A percentile compares a stretch with the other conserved stretches of the same genome.
These are phyloP conservation scores for Caenorhabditis remanei DNA, from an alignment of 1,140 invertebrate species.

Conservation along the genomic window DNA sequence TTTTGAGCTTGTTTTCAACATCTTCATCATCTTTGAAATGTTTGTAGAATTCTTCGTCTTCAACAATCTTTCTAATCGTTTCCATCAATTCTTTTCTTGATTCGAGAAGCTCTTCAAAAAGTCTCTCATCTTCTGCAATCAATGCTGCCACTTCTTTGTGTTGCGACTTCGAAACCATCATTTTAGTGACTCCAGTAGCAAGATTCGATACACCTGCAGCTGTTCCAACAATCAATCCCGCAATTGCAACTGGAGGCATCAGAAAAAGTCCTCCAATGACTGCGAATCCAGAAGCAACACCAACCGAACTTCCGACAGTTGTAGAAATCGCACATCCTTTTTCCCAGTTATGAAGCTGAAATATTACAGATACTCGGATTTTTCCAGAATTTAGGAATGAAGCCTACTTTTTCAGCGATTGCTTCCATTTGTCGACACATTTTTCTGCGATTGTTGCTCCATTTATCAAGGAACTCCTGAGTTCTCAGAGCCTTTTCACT, in stretches of 20 bases:
- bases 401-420: constrained; percentile 35
- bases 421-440: neutral
- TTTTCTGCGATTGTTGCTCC: constrained; percentile 21
- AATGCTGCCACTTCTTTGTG: neutral
- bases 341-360: constrained; percentile 55
- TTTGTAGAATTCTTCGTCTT: neutral
- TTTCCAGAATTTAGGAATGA: too few relatives aligned
- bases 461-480: constrained; percentile 12
- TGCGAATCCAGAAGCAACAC: constrained; percentile 78
- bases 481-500: constrained; percentile 5
- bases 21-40: constrained; percentile 44
- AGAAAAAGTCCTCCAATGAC: constrained; percentile 70
- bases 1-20: constrained; percentile 25
- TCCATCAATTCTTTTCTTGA: constrained; percentile 19
- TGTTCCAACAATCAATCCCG: constrained; percentile 66
- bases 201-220: constrained; percentile 88
- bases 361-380: neutral
- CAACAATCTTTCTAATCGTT: neutral
- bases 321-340: constrained; percentile 59
- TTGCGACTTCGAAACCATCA: constrained; percentile 83
- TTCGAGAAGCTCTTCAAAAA: constrained; percentile 28
- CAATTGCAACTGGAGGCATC: constrained; percentile 59
- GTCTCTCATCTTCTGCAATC: constrained; percentile 16
- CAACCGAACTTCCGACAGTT: constrained; percentile 74
- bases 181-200: constrained; percentile 92